phyloP scores from a whole-genome alignment of 2,888 invertebrate species.

The Apodemia zela region DNA sequence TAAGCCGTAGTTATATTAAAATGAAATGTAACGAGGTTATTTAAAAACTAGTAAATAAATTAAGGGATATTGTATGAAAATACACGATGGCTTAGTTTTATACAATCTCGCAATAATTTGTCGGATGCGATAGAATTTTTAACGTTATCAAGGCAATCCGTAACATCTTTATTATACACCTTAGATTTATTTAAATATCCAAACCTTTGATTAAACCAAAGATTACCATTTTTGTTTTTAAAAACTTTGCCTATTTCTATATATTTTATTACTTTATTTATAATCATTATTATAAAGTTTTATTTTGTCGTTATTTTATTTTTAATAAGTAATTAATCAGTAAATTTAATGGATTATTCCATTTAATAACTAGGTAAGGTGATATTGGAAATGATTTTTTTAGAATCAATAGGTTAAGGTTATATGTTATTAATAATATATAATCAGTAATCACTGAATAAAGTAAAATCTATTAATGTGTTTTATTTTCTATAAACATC shows the following conservation, averaged over 20 bases:
- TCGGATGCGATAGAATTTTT: conserved; percentile 23
- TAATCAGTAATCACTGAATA: conserved; percentile 80
- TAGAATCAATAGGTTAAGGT: conserved; percentile 78
- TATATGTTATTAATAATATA: conserved; percentile 77
- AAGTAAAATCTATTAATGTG: conserved; percentile 59
- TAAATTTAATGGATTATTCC: conserved; percentile 74
- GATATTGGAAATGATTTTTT: conserved; percentile 81
- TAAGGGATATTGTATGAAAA: conserved; percentile 38
- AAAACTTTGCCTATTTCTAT: conserved; percentile 27
- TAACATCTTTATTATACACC: not conserved
- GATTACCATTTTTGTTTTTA: conserved; percentile 33
- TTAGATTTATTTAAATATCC: conserved; percentile 41
- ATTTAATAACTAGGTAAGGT: conserved; percentile 75
- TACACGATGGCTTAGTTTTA: conserved; percentile 51
- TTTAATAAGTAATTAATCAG: conserved; percentile 54
- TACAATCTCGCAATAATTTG: not conserved
- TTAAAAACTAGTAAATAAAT: conserved; percentile 53
- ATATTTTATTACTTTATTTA: conserved; percentile 32
- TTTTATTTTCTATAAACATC: conserved; percentile 38
- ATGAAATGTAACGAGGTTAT: conserved; percentile 57
- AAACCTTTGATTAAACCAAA: conserved; percentile 48
- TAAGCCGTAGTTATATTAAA: conserved; percentile 67
- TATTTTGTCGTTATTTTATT: conserved; percentile 43
- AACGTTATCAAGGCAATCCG: not conserved
- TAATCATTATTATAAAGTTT: conserved; percentile 28